Evolutionary conservation across 2,888 invertebrate species (phyloP), one percentile per base, ranked within the genome.

Genomic region (Scelioninae gen. 2): DNA sequence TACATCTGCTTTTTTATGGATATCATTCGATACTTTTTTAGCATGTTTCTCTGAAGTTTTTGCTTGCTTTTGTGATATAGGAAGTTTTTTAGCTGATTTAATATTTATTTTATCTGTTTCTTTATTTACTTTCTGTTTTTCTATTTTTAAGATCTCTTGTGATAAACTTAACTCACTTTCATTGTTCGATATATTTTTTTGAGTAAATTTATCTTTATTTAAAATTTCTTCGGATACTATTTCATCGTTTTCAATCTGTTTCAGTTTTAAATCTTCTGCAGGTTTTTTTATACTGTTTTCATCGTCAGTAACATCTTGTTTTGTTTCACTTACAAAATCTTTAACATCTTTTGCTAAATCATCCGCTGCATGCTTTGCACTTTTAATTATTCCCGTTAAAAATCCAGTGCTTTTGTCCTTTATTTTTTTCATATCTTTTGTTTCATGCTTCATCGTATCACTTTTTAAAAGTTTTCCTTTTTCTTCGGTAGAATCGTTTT

Each of bases 281-380:
- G 80, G 77, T 46, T 80, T 79, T 2, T 82, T 80, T 1, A 78
- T 28, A 3, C 64, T 64, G 9, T 76, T 70, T 45, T 76, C 74
- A 37, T 81, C 80, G 81, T 75, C 87, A 5, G 61, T 78, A 1
- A 74, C 78, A 53, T 75, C 78, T n/a, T 65, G 46, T 18, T 74
- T 73, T 1, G 63, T 72, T 19, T 76, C 77, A 7, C 77, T 77
- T 86, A 80, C 87, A 87, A 76, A 89, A 87, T 58, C 75, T 37
- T 64, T 71, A 13, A 68, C 73, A 16, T 65, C 58, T 10, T 41
- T 35, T 9, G 53, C 39, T 15, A 69, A n/a, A 11, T 43, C 37
- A 28, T 52, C 52, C n/a, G 52, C 76, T 0, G 79, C 55, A 31
- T 82, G 79, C 43, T 82, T 83, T 0, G 78, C 78, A 3, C 81